These are phyloP conservation scores for Nasalis larvatus DNA, from an alignment of 2,113 vertebrate species.

Conservation along the genomic window DNA sequence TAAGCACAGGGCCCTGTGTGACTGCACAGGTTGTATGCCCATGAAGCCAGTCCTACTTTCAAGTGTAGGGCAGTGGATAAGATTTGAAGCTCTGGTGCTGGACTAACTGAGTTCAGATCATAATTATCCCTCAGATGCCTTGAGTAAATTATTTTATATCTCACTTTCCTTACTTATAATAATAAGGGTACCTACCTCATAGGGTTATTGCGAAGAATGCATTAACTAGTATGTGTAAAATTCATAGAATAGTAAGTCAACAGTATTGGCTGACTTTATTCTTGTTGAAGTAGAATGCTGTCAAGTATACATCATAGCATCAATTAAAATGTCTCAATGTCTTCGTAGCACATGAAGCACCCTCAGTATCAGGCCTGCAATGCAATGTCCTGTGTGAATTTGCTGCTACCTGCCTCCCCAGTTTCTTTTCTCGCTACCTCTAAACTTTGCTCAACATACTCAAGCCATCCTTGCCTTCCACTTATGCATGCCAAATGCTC, in stretches of 20 bases:
- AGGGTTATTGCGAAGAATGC: neutral
- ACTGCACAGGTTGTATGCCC: accelerated
- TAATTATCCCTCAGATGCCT: neutral
- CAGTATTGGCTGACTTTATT: neutral
- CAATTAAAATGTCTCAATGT: neutral
- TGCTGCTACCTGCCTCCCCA: accelerated
- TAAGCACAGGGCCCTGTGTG: neutral
- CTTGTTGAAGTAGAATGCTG: neutral
- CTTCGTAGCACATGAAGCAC: accelerated
- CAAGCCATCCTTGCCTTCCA: neutral
- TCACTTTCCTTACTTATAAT: neutral
- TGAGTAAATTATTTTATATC: neutral
- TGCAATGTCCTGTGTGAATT: no score
- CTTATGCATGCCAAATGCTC: accelerated
- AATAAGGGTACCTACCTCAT: neutral
- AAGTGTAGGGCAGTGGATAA: neutral
- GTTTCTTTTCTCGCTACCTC: neutral
- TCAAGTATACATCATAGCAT: neutral
- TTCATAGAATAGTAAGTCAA: neutral
- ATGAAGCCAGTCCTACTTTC: neutral
- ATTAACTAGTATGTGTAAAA: neutral
- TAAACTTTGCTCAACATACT: neutral
- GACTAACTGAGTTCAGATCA: neutral
- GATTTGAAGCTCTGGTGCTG: neutral
- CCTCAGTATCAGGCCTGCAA: neutral